Evolutionary conservation across 2,888 invertebrate species (phyloP), one percentile per base, ranked within the genome.

Genomic region (Pachydiplax longipennis): DNA sequence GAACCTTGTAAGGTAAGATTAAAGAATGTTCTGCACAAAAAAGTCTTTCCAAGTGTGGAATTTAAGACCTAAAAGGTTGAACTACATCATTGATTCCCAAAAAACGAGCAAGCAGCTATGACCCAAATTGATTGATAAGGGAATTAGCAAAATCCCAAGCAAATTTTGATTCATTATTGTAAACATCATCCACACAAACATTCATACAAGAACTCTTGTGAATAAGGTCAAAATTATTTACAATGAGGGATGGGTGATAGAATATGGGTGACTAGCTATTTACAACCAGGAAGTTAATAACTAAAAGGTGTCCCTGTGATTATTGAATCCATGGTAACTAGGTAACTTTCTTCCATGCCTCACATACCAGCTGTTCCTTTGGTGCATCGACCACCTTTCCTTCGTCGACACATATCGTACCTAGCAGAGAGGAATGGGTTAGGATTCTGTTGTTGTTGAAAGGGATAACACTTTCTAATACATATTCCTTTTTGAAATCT

Each of bases 381-480:
- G 94, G 98, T 98, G 96, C 98, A 98, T 95, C 98, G 97, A 95
- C 98, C 98, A 95, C 98, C 98, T 96, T 98, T 98, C 95, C 98
- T 96, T 94, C 98, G 96, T 94, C 98, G 97, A 96, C 98, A 98
- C 98, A 98, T 98, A 97, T 98, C 98, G 95, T 98, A 98, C 97
- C 98, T 98, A 97, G 95, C 95, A 95, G 94, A 90, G 73, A 92
- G 92, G 93, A 92, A 92, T 31, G 44, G 90, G 90, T 37, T 80
- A 44, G 22, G 80, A 58, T 53, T 80, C 31, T n/a, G 80, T 80
- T 44, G 18, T 48, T 25, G 48, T 44, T 80, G 31, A 35, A 65
- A 10, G 8, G 35, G n/a, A 4, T 31, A 61, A 90, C 44, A n/a
- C 31, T 35, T 31, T 44, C 31, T 5, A 25, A 90, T 15, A 58